Conservation (phyloP, 2,888 invertebrate genomes). For the Argynnis bischoffii region DNA sequence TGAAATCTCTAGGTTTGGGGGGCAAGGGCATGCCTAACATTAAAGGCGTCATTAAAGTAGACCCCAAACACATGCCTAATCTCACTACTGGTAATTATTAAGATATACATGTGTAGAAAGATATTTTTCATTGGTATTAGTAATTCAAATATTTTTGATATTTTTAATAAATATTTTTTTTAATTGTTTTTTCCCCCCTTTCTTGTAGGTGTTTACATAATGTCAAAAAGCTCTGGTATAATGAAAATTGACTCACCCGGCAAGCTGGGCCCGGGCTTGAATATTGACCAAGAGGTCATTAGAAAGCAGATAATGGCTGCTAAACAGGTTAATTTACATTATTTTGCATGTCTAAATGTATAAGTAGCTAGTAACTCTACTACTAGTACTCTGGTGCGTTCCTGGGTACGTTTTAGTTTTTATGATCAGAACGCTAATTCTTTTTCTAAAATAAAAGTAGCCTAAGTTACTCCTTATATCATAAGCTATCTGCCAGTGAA, state of each 20-base stretch:
- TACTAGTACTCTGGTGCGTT: no score
- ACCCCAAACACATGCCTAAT: conserved; percentile 87
- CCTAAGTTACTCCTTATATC: no score
- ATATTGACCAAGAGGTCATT: conserved; percentile 77
- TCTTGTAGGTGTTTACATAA: conserved; percentile 86
- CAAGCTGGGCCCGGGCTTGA: conserved; percentile 75
- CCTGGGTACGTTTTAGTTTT: no score
- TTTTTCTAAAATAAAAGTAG: no score
- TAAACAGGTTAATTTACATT: conserved; percentile 64
- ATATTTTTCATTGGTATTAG: not conserved
- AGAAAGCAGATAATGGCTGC: conserved; percentile 78
- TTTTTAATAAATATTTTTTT: not conserved
- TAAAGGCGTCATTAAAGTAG: conserved; percentile 88
- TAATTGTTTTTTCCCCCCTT: not conserved
- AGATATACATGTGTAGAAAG: not conserved
- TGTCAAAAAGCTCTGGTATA: conserved; percentile 89
- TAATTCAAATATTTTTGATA: not conserved
- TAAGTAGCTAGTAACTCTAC: no score
- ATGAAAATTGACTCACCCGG: conserved; percentile 87
- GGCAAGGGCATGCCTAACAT: conserved; percentile 81
- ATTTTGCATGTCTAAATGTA: not conserved
- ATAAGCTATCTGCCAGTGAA: no score
- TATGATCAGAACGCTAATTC: no score
- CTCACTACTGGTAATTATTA: conserved; percentile 71
- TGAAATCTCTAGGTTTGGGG: conserved; percentile 76